Evolutionary conservation across 37 sponge, comb jelly and placozoan genomes (phyloP), one percentile per base, ranked within the genome.

Genomic region (Haliclona indistincta): DNA sequence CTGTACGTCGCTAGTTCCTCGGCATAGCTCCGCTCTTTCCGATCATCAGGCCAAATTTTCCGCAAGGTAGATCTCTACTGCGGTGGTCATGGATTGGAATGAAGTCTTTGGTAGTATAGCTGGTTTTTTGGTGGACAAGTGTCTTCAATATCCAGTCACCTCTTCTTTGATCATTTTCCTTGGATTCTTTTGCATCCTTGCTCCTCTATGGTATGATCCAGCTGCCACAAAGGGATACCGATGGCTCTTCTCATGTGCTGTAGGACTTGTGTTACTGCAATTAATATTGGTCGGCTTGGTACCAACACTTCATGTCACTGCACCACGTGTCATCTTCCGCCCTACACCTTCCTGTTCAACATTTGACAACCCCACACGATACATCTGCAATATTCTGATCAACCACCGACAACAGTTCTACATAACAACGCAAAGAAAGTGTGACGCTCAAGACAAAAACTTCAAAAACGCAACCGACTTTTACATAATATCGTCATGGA

Each of bases 111-210:
- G 23, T 26, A 19, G 25, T 61, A 26, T 61, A 26, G 63, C 63
- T 11, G 63, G 63, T n/a, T 26, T 61, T 23, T 26, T 61, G 11
- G 63, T 61, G 11, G 30, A 61, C 30, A 61, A 28, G 63, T 61
- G 63, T 61, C 63, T 61, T 25, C 63, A 61, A 26, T 61, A 61
- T 61, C 63, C 63, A 11, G 63, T 61, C 25, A 61, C 63, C 30
- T 19, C 25, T 26, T 61, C 63, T 61, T 19, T 25, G 30, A 20
- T 61, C 25, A 11, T 25, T 61, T 28, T 20, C 10, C 23, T 61
- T 25, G 63, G 63, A 61, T 11, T 61, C 10, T n/a, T n/a, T n/a
- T 61, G 11, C 63, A 61, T 11, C 25, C 22, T 61, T 61, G 63
- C 30, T 61, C 63, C 63, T 28, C 25, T 61, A 10, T 61, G 13